Evolutionary conservation across 1,140 invertebrate genomes (phyloP), one percentile per base, ranked within the genome.

Genomic region (Sycobia sp.): DNA sequence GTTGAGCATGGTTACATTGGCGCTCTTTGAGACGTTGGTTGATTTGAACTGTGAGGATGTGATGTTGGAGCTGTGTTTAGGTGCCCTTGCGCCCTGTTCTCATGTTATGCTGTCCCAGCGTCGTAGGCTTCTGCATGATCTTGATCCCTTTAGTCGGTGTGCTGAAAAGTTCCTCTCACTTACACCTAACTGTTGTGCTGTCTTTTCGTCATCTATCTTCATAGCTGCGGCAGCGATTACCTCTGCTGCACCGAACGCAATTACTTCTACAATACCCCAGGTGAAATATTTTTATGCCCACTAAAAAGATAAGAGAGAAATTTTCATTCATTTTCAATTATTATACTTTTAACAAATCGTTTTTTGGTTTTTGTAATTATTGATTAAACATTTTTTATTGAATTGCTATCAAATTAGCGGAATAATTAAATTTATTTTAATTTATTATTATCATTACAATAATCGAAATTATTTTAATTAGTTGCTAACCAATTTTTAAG

Each of bases 11-110:
- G 93, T 97, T 2, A 95, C 95, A 0, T 77, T 99, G 66, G 89
- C 92, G 0, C 74, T 99, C 9, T 94, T 99, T 76, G 90, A 95
- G 77, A 96, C 95, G 0, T 80, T 99, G 54, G 84, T 98, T 23
- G 90, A 95, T 71, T 81, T 98, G 41, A 94, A 97, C 76, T 98
- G 94, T 80, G 97, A 99, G 82, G 97, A 99, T 78, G 87, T 98
- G n/a, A 95, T 98, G 91, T 84, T 97, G 69, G 93, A 96, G 74
- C 82, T 97, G 25, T 86, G 97, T 49, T 90, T 96, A 67, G 91
- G 90, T 81, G 91, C 96, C 74, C 82, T 98, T 47, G 85, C 91
- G 67, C 92, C 92, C 13, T 94, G 94, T 73, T 89, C 90, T n/a
- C 94, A 97, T 81, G 86, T 97, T 0, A 93, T 96, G 88, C 84